Percentiles rank a stretch among this genome's conserved stretches.
phyloP scores from a whole-genome alignment of 1,140 invertebrate genomes.

The Cyrtorhinus lividipennis region DNA sequence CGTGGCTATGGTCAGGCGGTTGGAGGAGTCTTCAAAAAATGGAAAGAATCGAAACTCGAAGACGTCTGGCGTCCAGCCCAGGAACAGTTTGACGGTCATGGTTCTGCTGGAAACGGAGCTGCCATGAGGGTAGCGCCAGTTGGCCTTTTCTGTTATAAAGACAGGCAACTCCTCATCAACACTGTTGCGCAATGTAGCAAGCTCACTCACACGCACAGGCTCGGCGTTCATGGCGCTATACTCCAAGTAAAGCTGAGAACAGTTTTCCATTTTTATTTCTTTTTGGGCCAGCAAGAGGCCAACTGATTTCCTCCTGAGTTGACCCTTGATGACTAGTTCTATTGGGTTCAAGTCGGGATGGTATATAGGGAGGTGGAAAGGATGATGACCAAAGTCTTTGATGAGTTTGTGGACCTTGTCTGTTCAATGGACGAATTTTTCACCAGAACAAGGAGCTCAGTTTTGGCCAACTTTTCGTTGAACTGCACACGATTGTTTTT shows the following conservation, averaged over 20 bases:
- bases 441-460: too few species aligned
- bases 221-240: constrained; percentile 51
- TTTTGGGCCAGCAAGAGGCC: too few species aligned
- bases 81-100: constrained; percentile 52
- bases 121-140: constrained; percentile 63
- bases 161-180: constrained; percentile 37
- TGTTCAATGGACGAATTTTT: too few species aligned
- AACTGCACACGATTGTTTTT: too few species aligned
- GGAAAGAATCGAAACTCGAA: constrained; percentile 39
- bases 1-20: constrained; percentile 52
- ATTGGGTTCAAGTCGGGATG: background rate
- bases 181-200: constrained; percentile 35
- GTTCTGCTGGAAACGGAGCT: constrained; percentile 63
- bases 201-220: constrained; percentile 52
- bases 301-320: too few species aligned
- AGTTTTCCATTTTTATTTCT: constrained; percentile 17
- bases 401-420: too few species aligned
- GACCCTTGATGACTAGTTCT: background rate
- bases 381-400: too few species aligned
- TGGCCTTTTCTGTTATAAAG: constrained; percentile 43
- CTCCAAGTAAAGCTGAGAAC: constrained; percentile 38
- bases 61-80: constrained; percentile 49
- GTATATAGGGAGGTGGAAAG: too few species aligned
- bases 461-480: too few species aligned
- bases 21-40: constrained; percentile 45